Base-by-base conservation (phyloP, 2,888 invertebrate genomes). In the Amiota mariae region DNA sequence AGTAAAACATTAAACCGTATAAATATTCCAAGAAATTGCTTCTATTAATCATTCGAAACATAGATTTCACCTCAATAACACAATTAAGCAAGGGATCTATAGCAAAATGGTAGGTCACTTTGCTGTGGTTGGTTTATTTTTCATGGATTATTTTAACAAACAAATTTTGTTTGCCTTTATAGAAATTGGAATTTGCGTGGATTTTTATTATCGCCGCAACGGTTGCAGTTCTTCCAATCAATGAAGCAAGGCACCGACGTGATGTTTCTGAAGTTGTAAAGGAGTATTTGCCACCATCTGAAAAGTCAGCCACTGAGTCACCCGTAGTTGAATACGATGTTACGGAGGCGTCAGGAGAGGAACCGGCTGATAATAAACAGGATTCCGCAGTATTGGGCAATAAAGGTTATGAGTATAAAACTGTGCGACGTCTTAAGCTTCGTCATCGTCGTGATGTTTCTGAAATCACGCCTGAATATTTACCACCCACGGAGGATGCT, bases 201-300 rank as follows among this genome's bases (percentile, higher is more conserved):
- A 81, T 86, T 47, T 80, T 86, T 36, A 80, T 86, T 79, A 80
- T 82, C 81, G 80, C 83, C 70, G 85, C 83, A 79, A 81, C 85
- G 80, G 87, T 88, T 79, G 87, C 88, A 81, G 82, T 81, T 81
- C 79, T 88, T 78, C 87, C 85, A 75, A 81, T 82, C 79, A 82
- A 87, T 81, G 86, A 85, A 79, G 73, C 81, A 81, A 87, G 87
- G 79, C 84, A 86, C 75, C 87, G 86, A 78, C 82, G 86, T 71
- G 88, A 88, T 81, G 86, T 87, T 36, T 78, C 82, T 8, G 86
- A 83, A 66, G 75, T 82, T 67, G 82, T 77, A 48, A 79, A 74
- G 72, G 86, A 86, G 76, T 85, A 87, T 67, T 70, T 87, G 54
- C 85, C 87, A 70, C 85, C 85, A 49, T 36, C 59, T 61, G 83